These are phyloP conservation scores for Sitodiplosis mosellana DNA, from an alignment of 1,140 invertebrate species.

Conservation along the genomic window DNA sequence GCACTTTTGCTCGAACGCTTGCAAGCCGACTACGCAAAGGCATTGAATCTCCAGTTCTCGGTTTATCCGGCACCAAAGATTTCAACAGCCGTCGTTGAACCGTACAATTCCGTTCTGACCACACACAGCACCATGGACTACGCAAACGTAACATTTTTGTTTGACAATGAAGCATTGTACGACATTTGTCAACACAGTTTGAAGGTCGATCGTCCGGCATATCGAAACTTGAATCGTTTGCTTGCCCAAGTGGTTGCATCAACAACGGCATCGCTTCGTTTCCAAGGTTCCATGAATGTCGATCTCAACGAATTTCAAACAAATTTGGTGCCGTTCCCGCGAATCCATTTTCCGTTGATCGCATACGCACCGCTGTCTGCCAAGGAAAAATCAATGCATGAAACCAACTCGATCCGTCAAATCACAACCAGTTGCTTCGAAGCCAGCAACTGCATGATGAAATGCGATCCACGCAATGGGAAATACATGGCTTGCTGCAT, in stretches of 20 bases:
- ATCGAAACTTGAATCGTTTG: slow-evolving; percentile 49
- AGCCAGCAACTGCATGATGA: slow-evolving; percentile 48
- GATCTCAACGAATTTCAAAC: slow-evolving; percentile 61
- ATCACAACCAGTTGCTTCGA: slow-evolving; percentile 58
- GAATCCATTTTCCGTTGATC: slow-evolving; percentile 50
- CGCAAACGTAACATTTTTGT: slow-evolving; percentile 55
- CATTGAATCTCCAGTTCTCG: slow-evolving; percentile 49
- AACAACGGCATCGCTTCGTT: slow-evolving; percentile 52
- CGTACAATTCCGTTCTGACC: slow-evolving; percentile 59
- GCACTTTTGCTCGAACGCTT: slow-evolving; percentile 46
- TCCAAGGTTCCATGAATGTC: slow-evolving; percentile 58
- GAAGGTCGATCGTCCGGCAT: slow-evolving; percentile 44
- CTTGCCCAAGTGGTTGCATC: slow-evolving; percentile 44
- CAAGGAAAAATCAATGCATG: slow-evolving; percentile 38
- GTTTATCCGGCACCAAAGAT: slow-evolving; percentile 51
- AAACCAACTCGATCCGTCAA: slow-evolving; percentile 40
- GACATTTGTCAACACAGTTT: slow-evolving; percentile 48
- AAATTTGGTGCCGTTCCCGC: slow-evolving; percentile 14
- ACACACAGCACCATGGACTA: slow-evolving; percentile 50
- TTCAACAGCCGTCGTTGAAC: slow-evolving; percentile 60
- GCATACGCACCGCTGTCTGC: slow-evolving; percentile 57
- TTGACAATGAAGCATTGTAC: slow-evolving; percentile 65
- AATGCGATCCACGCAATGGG: slow-evolving; percentile 40
- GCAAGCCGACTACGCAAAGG: slow-evolving; percentile 40
- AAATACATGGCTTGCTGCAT: slow-evolving; percentile 54